These are phyloP conservation scores for Clavelina lepadiformis DNA, from an alignment of 23 tunicate genomes.

Conservation along the genomic window DNA sequence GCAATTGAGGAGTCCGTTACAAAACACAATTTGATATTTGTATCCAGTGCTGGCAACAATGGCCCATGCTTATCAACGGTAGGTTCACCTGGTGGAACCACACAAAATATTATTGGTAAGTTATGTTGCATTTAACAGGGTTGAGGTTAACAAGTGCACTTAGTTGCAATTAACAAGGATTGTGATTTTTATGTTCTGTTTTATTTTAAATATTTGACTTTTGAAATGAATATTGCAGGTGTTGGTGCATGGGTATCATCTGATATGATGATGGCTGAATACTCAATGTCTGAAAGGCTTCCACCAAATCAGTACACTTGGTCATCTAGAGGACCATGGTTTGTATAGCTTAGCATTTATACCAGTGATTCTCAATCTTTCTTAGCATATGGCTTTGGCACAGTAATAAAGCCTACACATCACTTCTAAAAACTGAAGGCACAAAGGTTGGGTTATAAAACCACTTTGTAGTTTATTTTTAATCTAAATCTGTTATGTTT, in stretches of 20 bases:
- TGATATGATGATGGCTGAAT: constrained; percentile 93
- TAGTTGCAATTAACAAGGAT: not conserved
- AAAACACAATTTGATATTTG: constrained; percentile 83
- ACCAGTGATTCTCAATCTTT: too few species aligned
- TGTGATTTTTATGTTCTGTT: not conserved
- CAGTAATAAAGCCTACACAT: too few species aligned
- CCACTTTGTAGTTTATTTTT: too few species aligned
- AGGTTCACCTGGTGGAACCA: constrained; percentile 95
- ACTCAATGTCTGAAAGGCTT: constrained; percentile 71
- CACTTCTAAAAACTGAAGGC: too few species aligned
- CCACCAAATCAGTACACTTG: constrained; percentile 95
- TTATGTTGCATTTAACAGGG: not conserved
- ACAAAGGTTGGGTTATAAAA: too few species aligned
- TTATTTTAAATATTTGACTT: not conserved
- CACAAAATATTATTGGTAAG: constrained; percentile 68
- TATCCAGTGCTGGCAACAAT: constrained; percentile 94
- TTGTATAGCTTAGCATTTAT: constrained; percentile 47
- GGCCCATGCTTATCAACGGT: constrained; percentile 95
- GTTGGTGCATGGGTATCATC: constrained; percentile 98
- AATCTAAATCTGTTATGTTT: too few species aligned
- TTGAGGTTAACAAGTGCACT: not conserved
- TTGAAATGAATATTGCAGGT: constrained; percentile 27
- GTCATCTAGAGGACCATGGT: constrained; percentile 99
- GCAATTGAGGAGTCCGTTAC: constrained; percentile 87
- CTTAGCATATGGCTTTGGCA: too few species aligned